A percentile compares a stretch with the other conserved stretches of the same genome.
phyloP scores from a whole-genome alignment of 2,797 vertebrate species.

The Danio tinwini region DNA sequence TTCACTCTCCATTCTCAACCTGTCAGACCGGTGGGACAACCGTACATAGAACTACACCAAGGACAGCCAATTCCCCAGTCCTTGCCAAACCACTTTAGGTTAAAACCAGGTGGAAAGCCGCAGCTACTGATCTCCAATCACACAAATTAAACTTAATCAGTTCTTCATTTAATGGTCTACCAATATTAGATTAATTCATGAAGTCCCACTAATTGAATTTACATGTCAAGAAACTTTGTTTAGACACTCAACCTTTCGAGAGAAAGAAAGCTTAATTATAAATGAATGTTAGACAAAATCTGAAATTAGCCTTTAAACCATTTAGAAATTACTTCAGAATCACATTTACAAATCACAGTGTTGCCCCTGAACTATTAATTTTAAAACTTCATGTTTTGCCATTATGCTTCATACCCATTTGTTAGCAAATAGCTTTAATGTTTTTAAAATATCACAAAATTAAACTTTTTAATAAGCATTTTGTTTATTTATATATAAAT shows the following conservation, averaged over 20 bases:
- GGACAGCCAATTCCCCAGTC: constrained; percentile 31
- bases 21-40: constrained; percentile 68
- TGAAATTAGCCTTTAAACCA: too few species aligned
- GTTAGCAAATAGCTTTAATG: too few species aligned
- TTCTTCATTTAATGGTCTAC: not conserved
- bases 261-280: too few species aligned
- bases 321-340: too few species aligned
- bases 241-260: not conserved
- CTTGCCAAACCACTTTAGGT: constrained; percentile 1
- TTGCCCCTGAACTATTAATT: too few species aligned
- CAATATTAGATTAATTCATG: not conserved
- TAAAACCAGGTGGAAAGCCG: constrained; percentile 7
- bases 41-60: constrained; percentile 20
- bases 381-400: too few species aligned
- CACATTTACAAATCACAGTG: too few species aligned
- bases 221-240: not conserved
- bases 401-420: too few species aligned
- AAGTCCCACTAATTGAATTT: not conserved
- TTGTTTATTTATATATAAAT: too few species aligned
- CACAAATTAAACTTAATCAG: not conserved
- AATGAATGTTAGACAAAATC: too few species aligned
- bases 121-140: not conserved
- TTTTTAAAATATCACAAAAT: too few species aligned
- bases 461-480: too few species aligned
- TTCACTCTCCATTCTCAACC: constrained; percentile 58